Evolutionary conservation across 2,113 vertebrate genomes (phyloP).

Genomic region (Petaurus breviceps): DNA sequence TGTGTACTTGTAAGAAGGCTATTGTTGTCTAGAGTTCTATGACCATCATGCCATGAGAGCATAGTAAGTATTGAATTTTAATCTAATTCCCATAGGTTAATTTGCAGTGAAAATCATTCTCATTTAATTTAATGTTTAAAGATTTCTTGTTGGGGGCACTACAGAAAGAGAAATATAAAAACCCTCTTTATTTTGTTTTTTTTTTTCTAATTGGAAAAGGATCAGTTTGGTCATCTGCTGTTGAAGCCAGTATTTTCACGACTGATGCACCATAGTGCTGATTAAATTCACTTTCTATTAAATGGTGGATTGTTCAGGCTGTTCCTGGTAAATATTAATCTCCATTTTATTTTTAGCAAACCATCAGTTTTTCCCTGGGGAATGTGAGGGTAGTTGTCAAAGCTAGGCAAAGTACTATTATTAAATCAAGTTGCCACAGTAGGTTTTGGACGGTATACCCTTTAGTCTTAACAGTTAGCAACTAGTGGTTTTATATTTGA

Average conservation of each 20-base stretch:
- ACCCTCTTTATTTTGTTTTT: neutral
- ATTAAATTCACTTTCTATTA: conserved; percentile 62
- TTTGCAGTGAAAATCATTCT: neutral
- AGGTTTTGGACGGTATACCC: conserved; percentile 80
- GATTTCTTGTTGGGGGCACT: conserved; percentile 4
- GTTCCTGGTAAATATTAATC: conserved; percentile 66
- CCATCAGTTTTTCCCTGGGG: conserved; percentile 83
- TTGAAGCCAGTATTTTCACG: conserved; percentile 32
- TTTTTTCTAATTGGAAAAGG: neutral
- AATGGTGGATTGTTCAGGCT: neutral
- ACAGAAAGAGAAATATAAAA: neutral
- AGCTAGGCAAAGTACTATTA: conserved; percentile 78
- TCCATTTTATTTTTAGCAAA: conserved; percentile 86
- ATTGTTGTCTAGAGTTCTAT: neutral
- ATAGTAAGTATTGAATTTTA: conserved; percentile 63
- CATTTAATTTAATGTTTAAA: conserved; percentile 14
- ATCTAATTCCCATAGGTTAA: neutral
- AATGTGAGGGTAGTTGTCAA: conserved; percentile 85
- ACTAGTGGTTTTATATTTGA: conserved; percentile 71
- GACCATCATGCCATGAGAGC: conserved; percentile 51
- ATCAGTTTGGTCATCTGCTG: conserved; percentile 27
- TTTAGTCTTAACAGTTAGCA: conserved; percentile 68
- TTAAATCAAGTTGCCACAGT: conserved; percentile 78
- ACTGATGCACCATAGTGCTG: conserved; percentile 2
- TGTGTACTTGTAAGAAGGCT: conserved; percentile 16